Evolutionary conservation across 2,113 vertebrate species (phyloP).

Genomic region (Caranx melampygus): DNA sequence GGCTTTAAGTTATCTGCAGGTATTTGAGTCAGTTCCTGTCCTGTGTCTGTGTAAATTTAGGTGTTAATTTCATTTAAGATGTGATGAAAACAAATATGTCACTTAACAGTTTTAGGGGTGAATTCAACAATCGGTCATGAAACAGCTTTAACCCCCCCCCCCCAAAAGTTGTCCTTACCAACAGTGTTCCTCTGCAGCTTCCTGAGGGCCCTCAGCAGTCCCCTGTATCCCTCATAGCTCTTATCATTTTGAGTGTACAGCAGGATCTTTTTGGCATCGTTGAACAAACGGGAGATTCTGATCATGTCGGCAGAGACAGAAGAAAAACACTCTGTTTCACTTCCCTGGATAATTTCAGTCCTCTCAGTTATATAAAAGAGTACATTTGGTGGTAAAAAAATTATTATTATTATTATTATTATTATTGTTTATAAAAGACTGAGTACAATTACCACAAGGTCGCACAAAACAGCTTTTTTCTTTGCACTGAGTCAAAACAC

Average conservation of each 20-base stretch:
- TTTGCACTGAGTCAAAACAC: background rate
- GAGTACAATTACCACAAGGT: background rate
- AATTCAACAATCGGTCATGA: conserved; percentile 9
- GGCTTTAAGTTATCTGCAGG: too few relatives aligned
- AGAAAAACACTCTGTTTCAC: background rate
- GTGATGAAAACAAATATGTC: too few relatives aligned
- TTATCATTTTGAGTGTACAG: conserved; percentile 93
- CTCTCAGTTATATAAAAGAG: background rate
- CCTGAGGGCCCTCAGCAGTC: conserved; percentile 82
- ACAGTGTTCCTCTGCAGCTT: conserved; percentile 86
- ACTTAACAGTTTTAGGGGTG: too few relatives aligned
- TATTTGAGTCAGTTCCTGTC: too few relatives aligned
- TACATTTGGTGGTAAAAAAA: background rate
- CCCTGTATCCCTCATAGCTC: conserved; percentile 85
- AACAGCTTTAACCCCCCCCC: background rate
- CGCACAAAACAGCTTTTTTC: background rate
- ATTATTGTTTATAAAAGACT: background rate
- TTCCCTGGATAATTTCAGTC: background rate
- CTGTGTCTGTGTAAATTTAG: too few relatives aligned
- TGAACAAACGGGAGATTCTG: conserved; percentile 85
- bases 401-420: background rate
- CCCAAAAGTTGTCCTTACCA: conserved; percentile 80
- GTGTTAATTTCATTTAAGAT: too few relatives aligned
- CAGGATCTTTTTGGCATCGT: conserved; percentile 91
- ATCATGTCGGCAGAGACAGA: background rate